Percentiles rank a stretch among this genome's conserved stretches.
These are phyloP conservation scores for Protonibea diacanthus DNA, from an alignment of 2,797 vertebrate species.

Conservation along the genomic window DNA sequence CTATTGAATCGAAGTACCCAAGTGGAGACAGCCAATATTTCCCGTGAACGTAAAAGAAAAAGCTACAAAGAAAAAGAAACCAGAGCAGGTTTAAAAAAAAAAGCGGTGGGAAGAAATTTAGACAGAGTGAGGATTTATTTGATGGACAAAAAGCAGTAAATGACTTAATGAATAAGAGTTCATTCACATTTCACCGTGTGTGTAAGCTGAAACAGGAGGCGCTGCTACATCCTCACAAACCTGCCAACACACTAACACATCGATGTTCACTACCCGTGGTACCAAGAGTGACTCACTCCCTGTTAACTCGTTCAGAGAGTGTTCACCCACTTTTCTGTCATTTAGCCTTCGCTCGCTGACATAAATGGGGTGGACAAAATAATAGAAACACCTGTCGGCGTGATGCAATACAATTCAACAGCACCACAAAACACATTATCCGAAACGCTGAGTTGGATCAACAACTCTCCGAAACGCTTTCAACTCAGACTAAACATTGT, in stretches of 20 bases:
- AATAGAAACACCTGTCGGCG: not conserved
- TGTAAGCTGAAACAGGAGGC: not conserved
- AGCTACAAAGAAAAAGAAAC: not conserved
- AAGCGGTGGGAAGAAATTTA: not conserved
- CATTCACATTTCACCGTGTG: no score
- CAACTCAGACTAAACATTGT: no score
- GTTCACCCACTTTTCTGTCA: not conserved
- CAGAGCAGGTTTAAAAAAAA: not conserved
- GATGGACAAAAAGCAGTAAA: no score
- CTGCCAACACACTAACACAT: conserved; percentile 27
- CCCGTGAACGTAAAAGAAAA: not conserved
- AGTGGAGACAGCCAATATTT: not conserved
- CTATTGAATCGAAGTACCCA: not conserved
- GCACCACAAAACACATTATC: no score
- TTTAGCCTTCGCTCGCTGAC: not conserved
- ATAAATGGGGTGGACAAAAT: not conserved
- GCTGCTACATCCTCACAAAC: conserved; percentile 2
- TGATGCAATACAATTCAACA: no score
- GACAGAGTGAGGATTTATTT: not conserved
- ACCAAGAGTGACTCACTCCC: conserved; percentile 10
- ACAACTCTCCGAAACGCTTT: no score
- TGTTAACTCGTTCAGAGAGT: not conserved
- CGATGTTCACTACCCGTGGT: conserved; percentile 9
- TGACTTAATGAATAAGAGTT: no score
- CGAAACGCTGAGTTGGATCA: no score